Base-by-base conservation (phyloP, 2,888 invertebrate genomes). In the Dynastes tityus region DNA sequence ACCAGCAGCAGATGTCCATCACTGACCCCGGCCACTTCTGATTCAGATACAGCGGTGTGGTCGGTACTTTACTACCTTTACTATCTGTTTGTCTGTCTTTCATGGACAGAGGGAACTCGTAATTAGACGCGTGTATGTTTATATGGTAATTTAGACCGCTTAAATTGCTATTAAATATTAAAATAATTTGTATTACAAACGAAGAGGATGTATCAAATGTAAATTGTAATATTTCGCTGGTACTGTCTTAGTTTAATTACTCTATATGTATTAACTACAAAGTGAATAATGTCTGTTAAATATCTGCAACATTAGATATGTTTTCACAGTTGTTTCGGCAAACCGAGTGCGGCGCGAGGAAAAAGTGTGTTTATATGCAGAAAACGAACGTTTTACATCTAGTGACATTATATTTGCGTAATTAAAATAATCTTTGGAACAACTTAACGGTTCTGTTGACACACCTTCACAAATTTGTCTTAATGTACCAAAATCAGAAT, bases 1-100 rank as follows among this genome's bases (percentile, higher is more conserved):
- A 45, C 58, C 71, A 58, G 71, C 71, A 71, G 71, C 71, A 71
- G 71, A 71, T 71, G 71, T 71, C 71, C 71, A 32, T 71, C 55
- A 71, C 55, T 71, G 71, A 71, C 58, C 55, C 71, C 32, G 58
- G 32, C 71, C 71, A 71, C 71, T 61, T 61, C 27, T 61, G 61
- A 61, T 61, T 61, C 61, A 9, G 61, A 61, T 61, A 27, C 11
- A 29, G 29, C 61, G 22, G 61, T 29, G 22, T 51, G 5, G 53
- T n/a, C 16, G 1, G 53, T n/a, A 53, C n/a, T 53, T 32, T 32
- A 32, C 32, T 53, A 53, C n/a, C 16, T 53, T 11, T 61, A 61
- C 22, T 61, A 61, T 29, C 29, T 61, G 61, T 11, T 61, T 29
- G 61, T 9, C 61, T 11, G 61, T 29, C 27, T 61, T 61, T 22